A percentile compares a stretch with the other conserved stretches of the same genome.
phyloP scores from a whole-genome alignment of 1,140 invertebrate genomes.

The Heliconius nattereri region DNA sequence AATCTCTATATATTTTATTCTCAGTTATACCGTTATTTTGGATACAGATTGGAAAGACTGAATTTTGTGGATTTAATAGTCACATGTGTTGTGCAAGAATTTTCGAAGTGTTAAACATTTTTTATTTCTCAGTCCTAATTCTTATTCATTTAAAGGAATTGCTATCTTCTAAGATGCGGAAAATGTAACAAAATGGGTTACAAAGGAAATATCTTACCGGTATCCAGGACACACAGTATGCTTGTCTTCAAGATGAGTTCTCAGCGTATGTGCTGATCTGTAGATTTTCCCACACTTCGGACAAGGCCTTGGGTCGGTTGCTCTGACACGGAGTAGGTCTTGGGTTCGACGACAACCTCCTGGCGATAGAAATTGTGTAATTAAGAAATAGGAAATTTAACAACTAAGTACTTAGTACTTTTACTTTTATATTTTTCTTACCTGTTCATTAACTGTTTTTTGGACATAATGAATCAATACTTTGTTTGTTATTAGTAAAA shows the following conservation, averaged over 20 bases:
- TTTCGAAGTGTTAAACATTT: too few species aligned
- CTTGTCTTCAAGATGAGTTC: slow-evolving; percentile 95
- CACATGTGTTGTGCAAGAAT: too few species aligned
- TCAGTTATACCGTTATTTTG: too few species aligned
- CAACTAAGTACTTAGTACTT: neutral
- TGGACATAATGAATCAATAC: neutral
- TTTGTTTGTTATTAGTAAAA: slow-evolving; percentile 29
- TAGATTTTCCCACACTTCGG: slow-evolving; percentile 97
- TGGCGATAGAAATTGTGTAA: slow-evolving; percentile 46
- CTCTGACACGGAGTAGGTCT: slow-evolving; percentile 92
- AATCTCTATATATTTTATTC: too few species aligned
- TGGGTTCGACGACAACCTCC: slow-evolving; percentile 87
- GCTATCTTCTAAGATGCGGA: too few species aligned
- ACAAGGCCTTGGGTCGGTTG: slow-evolving; percentile 94
- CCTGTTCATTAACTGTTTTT: slow-evolving; percentile 15
- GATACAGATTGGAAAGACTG: too few species aligned
- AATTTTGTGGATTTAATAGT: too few species aligned
- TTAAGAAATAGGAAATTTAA: neutral
- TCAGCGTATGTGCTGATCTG: slow-evolving; percentile 92
- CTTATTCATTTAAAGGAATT: too few species aligned
- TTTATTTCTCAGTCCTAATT: too few species aligned
- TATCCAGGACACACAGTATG: slow-evolving; percentile 96
- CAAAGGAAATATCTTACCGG: slow-evolving; percentile 54
- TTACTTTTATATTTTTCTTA: slow-evolving; percentile 16
- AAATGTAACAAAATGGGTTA: neutral